These are phyloP conservation scores for Thunnus thynnus DNA, from an alignment of 2,113 vertebrate genomes.

Conservation along the genomic window DNA sequence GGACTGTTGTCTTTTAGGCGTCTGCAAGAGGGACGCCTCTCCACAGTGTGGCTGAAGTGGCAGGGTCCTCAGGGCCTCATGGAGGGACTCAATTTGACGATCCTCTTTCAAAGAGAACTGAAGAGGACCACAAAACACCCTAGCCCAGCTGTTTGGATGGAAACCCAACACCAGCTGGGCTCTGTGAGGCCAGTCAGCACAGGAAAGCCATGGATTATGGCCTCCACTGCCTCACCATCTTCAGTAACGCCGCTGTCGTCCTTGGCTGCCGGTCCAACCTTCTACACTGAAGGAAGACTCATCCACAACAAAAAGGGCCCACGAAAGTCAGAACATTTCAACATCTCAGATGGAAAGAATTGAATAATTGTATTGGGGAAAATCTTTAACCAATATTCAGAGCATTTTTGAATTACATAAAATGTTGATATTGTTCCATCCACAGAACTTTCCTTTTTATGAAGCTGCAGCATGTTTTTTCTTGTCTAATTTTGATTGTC, in stretches of 20 bases:
- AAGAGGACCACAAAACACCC: constrained; percentile 64
- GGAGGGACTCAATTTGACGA: constrained; percentile 60
- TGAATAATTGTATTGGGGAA: constrained; percentile 15
- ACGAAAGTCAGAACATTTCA: constrained; percentile 34
- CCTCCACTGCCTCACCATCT: constrained; percentile 53
- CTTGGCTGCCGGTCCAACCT: constrained; percentile 50
- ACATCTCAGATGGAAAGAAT: constrained; percentile 15
- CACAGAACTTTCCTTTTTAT: constrained; percentile 11
- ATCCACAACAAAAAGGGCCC: constrained; percentile 27
- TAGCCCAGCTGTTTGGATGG: constrained; percentile 69
- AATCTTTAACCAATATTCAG: constrained; percentile 8
- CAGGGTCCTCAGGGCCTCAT: constrained; percentile 68
- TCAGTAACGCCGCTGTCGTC: constrained; percentile 53
- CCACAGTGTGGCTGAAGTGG: constrained; percentile 38
- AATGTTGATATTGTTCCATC: constrained; percentile 32
- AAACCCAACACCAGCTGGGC: constrained; percentile 76
- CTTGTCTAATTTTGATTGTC: constrained; percentile 32
- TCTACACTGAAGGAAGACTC: constrained; percentile 32
- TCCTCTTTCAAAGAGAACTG: constrained; percentile 73
- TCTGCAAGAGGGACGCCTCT: constrained; percentile 39
- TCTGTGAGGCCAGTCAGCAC: constrained; percentile 64
- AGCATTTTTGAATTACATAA: constrained; percentile 1
- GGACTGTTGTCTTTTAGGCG: constrained; percentile 32
- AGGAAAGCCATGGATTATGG: constrained; percentile 81
- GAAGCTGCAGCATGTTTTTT: not conserved